Evolutionary conservation across 2,888 invertebrate genomes (phyloP).

Genomic region (Parnassius glacialis): DNA sequence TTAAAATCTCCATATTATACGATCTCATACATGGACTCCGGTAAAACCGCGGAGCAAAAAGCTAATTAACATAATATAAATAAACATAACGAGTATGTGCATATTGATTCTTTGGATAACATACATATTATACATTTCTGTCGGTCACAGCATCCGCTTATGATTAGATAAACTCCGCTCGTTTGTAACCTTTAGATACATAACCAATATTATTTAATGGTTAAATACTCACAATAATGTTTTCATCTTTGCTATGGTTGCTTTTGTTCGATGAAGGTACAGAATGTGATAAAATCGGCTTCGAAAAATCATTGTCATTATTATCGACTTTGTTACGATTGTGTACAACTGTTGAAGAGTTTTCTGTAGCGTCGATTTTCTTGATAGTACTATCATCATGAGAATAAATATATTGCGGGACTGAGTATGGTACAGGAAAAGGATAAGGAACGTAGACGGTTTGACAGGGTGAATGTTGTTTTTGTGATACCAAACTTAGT

Average conservation of each 20-base stretch:
- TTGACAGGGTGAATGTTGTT: neutral
- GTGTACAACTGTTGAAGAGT: neutral
- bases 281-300: slow-evolving; percentile 4
- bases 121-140: too few relatives aligned
- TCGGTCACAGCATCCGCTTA: too few relatives aligned
- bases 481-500: neutral
- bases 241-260: neutral
- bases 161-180: too few relatives aligned
- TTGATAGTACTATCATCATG: neutral
- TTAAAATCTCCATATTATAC: too few relatives aligned
- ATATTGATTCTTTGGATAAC: too few relatives aligned
- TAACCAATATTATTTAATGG: too few relatives aligned
- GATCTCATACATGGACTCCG: too few relatives aligned
- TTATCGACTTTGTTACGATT: neutral
- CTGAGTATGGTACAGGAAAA: neutral
- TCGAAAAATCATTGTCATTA: slow-evolving; percentile 1
- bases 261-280: neutral
- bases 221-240: slow-evolving; percentile 11
- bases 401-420: neutral
- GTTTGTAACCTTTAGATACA: too few relatives aligned
- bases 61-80: too few relatives aligned
- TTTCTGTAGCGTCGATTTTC: neutral
- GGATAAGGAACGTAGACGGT: slow-evolving; percentile 6
- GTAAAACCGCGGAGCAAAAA: too few relatives aligned
- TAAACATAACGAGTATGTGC: too few relatives aligned